A percentile compares a stretch with the other conserved stretches of the same genome.
These are phyloP conservation scores for Mesitornis unicolor DNA, from an alignment of 2,113 vertebrate genomes.

Conservation along the genomic window DNA sequence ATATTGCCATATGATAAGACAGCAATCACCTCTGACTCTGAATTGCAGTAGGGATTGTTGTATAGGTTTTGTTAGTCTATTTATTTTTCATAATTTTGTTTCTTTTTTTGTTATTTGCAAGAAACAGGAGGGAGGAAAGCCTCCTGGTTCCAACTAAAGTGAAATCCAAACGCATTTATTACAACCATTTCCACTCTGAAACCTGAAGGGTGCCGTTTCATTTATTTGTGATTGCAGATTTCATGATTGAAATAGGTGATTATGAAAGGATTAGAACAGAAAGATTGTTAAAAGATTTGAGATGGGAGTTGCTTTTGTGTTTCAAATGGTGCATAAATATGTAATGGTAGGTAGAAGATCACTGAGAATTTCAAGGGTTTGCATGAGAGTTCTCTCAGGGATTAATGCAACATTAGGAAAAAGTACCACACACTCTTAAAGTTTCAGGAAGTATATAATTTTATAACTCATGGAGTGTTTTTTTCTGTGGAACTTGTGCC, in stretches of 20 bases:
- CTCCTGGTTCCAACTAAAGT: background rate
- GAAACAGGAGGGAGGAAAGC: background rate
- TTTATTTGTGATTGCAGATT: background rate
- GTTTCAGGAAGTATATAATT: background rate
- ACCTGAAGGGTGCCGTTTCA: background rate
- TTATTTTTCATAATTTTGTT: background rate
- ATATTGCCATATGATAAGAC: background rate
- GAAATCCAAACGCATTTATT: background rate
- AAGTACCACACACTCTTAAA: background rate
- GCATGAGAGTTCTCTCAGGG: background rate
- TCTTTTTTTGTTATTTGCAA: background rate
- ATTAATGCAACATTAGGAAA: background rate
- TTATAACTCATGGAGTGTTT: background rate
- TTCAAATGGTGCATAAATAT: background rate
- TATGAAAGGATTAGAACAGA: background rate
- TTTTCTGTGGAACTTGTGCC: background rate
- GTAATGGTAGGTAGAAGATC: background rate
- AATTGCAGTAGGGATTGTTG: background rate
- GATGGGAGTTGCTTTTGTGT: background rate
- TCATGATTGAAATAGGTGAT: background rate
- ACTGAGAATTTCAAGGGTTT: background rate
- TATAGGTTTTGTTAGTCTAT: background rate
- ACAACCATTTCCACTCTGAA: background rate
- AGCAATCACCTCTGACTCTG: background rate
- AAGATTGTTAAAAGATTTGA: background rate